A percentile compares a stretch with the other conserved stretches of the same genome.
Conservation (phyloP, 2,797 vertebrate species). For the Lepidocolaptes lacrymiger region DNA sequence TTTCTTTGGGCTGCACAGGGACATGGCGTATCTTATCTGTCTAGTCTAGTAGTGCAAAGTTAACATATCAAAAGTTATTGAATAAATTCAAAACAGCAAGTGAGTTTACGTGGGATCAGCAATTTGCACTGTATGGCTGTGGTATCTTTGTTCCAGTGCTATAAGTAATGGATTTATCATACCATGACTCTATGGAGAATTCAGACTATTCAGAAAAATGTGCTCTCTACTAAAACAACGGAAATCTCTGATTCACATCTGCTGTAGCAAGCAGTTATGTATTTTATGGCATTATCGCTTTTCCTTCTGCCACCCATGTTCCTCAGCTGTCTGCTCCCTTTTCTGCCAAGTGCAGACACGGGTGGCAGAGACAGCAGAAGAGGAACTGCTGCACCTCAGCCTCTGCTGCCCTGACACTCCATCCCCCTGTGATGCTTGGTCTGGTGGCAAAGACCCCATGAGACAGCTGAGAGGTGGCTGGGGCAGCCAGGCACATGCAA, state of each 20-base stretch:
- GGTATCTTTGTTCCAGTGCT: constrained; percentile 13
- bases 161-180: constrained; percentile 32
- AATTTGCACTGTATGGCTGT: not conserved
- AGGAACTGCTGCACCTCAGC: not conserved
- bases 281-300: not conserved
- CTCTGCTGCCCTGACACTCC: not conserved
- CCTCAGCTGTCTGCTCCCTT: not conserved
- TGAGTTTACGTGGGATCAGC: not conserved
- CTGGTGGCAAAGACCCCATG: accelerated
- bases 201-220: constrained; percentile 2
- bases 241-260: constrained; percentile 11
- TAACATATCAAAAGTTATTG: not conserved
- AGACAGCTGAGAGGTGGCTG: not conserved
- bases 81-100: constrained; percentile 24
- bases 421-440: not conserved
- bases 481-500: not conserved
- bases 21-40: not conserved
- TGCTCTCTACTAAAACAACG: not conserved
- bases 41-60: not conserved
- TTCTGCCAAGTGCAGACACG: not conserved
- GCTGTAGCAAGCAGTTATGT: not conserved
- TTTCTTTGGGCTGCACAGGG: not conserved
- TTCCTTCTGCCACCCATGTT: not conserved
- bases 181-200: not conserved
- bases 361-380: not conserved